phyloP scores from a whole-genome alignment of 2,113 vertebrate species.

The Apus apus region DNA sequence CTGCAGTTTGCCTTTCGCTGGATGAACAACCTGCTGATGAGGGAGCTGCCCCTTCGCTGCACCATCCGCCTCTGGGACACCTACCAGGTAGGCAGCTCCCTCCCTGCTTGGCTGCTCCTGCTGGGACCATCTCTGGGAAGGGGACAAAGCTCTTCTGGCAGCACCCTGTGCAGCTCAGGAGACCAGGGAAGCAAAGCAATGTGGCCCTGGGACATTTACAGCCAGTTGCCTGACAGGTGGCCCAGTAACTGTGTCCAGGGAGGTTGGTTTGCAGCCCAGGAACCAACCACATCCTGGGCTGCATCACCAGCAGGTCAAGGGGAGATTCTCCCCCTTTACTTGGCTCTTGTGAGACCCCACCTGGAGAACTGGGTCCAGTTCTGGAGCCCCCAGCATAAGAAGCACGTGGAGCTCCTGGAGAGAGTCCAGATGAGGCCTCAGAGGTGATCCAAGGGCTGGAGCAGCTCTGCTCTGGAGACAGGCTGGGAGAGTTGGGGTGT shows the following conservation, averaged over 20 bases:
- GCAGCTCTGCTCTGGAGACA: no score
- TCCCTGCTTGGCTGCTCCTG: not conserved
- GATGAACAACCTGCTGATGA: conserved; percentile 92
- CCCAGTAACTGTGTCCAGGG: not conserved
- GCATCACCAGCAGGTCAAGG: no score
- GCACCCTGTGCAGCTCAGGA: not conserved
- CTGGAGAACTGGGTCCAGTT: no score
- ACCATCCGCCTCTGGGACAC: conserved; percentile 94
- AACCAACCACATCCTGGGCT: no score
- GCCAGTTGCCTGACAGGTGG: not conserved
- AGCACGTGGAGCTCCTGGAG: no score
- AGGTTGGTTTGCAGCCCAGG: no score
- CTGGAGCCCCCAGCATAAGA: no score
- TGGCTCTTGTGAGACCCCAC: no score
- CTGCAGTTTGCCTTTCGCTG: conserved; percentile 93
- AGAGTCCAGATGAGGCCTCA: no score
- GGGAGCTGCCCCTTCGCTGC: conserved; percentile 90
- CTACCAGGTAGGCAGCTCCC: conserved; percentile 82
- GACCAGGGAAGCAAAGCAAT: not conserved
- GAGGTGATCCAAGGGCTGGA: no score
- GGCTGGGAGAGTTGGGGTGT: no score
- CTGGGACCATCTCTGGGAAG: rapidly evolving
- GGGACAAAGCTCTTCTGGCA: not conserved
- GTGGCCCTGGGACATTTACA: not conserved
- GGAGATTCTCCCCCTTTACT: no score